These are phyloP conservation scores for Ptychadena robeensis DNA, from an alignment of 2,797 vertebrate genomes.

Conservation along the genomic window DNA sequence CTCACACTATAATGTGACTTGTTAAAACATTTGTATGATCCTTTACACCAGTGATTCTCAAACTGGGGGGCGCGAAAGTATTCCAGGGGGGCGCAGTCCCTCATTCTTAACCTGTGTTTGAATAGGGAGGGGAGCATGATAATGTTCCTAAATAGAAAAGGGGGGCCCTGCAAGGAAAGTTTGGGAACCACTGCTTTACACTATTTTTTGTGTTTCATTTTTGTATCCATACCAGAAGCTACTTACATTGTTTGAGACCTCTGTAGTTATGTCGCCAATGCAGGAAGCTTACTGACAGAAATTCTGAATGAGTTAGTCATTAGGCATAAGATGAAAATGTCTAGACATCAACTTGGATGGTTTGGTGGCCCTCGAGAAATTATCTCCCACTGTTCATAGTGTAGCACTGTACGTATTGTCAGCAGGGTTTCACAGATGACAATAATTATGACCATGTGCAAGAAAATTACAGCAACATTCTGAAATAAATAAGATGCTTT, in stretches of 20 bases:
- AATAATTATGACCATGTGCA: conserved; percentile 32
- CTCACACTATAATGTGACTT: no score
- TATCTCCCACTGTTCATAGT: conserved; percentile 25
- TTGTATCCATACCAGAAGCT: background rate
- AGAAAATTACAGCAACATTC: conserved; percentile 1
- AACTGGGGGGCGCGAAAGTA: no score
- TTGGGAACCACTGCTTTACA: no score
- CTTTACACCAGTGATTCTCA: no score
- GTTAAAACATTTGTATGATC: no score
- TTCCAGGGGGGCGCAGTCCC: no score
- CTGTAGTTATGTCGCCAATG: background rate
- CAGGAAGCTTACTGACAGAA: conserved; percentile 13
- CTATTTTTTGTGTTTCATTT: conserved; percentile 22
- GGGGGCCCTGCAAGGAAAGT: no score
- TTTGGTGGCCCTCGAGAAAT: conserved; percentile 37
- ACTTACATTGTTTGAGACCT: conserved; percentile 2
- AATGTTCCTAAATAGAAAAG: no score
- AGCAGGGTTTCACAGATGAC: conserved; percentile 22
- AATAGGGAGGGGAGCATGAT: no score
- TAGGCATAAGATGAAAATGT: conserved; percentile 33
- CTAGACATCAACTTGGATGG: conserved; percentile 37
- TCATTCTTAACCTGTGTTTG: no score
- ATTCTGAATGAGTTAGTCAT: conserved; percentile 47
- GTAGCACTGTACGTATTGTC: conserved; percentile 9
- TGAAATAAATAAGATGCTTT: conserved; percentile 27